These are phyloP conservation scores for Corythaeola cristata DNA, from an alignment of 2,113 vertebrate genomes.

Conservation along the genomic window DNA sequence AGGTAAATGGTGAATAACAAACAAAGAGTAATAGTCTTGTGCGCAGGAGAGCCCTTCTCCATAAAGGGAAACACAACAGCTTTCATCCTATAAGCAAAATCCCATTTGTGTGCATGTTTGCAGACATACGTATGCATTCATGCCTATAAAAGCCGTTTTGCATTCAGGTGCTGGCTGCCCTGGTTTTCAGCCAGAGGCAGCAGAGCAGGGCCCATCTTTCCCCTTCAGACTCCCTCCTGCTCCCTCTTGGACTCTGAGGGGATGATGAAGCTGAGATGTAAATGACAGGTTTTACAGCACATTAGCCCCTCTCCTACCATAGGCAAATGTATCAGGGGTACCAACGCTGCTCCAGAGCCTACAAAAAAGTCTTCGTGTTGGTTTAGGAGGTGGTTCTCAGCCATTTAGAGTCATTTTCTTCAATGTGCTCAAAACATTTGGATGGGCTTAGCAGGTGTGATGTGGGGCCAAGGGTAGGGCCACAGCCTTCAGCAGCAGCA, in stretches of 20 bases:
- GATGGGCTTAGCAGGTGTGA: background rate
- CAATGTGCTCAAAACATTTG: background rate
- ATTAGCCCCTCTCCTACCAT: background rate
- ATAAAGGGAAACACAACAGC: background rate
- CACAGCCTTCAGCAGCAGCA: background rate
- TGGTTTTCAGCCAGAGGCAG: background rate
- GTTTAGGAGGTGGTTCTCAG: background rate
- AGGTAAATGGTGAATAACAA: background rate
- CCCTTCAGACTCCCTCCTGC: background rate
- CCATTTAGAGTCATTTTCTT: background rate
- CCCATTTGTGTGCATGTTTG: background rate
- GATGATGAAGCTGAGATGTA: background rate
- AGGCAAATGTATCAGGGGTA: background rate
- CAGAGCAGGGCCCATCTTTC: fast-evolving
- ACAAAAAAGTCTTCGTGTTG: background rate
- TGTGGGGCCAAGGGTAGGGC: background rate
- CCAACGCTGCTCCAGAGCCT: background rate
- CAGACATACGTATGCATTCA: background rate
- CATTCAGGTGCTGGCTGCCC: background rate
- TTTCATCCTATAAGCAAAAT: background rate
- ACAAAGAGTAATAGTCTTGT: background rate
- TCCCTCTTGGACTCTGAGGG: background rate
- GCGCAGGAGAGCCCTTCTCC: background rate
- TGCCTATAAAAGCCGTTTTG: background rate
- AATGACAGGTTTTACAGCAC: background rate